Evolutionary conservation across 2,888 invertebrate genomes (phyloP), one percentile per base, ranked within the genome.

Genomic region (Erebia ligea): DNA sequence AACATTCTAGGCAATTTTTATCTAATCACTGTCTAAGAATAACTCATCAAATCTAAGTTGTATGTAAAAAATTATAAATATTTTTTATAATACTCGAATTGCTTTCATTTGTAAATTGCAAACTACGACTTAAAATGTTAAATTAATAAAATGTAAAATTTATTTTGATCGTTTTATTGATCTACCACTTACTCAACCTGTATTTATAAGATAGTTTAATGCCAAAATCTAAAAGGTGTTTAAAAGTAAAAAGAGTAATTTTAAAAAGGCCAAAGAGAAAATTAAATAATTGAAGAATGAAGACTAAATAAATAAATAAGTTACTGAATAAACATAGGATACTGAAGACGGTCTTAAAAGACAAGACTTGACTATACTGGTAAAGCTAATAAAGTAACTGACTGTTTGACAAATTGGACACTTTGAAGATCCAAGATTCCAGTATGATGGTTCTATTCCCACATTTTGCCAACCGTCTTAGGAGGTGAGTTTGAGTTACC

Each of bases 51-150:
- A 73, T 71, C 73, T 76, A 88, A 87, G 84, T 80, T 85, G 66
- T 70, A 74, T 70, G 68, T 83, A 82, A 81, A 80, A 79, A 81
- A 80, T 80, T 81, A 80, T 85, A 85, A 80, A 81, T 83, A 80
- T 81, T 67, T 81, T 78, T 83, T 83, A 78, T 87, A 90, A 88
- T 88, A 88, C 86, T 90, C 85, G 84, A 81, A 81, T 84, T 79
- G 91, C 90, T 91, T 91, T 79, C 79, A 84, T 85, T 82, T 92
- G 92, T 92, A 92, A 86, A 92, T 92, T 90, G 91, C 88, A 86
- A 88, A 89, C 85, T 79, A 91, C 89, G 89, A 91, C 87, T 88
- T 89, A 88, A 87, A 87, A 81, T 86, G 82, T 86, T 85, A 67
- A 84, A 88, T 85, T 84, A 80, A 90, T 86, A 90, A 90, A 91